phyloP scores from a whole-genome alignment of 2,113 vertebrate genomes.

The Chaetodon trifascialis region DNA sequence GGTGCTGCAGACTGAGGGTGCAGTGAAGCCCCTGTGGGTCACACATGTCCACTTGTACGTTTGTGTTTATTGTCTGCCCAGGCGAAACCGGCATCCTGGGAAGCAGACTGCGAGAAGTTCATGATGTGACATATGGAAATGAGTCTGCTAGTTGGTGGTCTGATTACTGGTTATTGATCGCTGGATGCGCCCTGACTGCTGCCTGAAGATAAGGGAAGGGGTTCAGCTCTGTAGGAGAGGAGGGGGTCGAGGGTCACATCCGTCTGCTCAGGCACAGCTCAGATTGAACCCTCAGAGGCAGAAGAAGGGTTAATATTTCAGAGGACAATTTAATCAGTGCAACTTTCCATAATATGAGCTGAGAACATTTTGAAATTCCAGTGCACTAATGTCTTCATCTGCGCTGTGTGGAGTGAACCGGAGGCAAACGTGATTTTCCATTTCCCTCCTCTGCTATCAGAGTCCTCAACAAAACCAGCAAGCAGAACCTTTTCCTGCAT shows the following conservation, averaged over 20 bases:
- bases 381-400: background rate
- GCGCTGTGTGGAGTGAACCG: background rate
- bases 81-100: background rate
- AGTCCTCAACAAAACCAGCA: background rate
- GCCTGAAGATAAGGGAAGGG: constrained; percentile 13
- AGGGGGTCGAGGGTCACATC: constrained; percentile 11
- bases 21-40: background rate
- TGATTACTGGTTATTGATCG: constrained; percentile 30
- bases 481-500: background rate
- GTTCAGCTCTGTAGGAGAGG: constrained; percentile 1
- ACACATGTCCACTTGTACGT: background rate
- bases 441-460: background rate
- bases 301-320: background rate
- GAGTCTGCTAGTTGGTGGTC: constrained; percentile 11
- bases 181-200: constrained; percentile 17
- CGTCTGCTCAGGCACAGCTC: background rate
- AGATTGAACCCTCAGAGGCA: background rate
- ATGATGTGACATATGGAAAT: constrained; percentile 14
- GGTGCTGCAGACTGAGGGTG: background rate
- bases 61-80: background rate
- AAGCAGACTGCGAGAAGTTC: background rate
- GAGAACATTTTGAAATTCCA: background rate
- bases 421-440: background rate
- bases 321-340: background rate
- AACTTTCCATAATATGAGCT: background rate